Evolutionary conservation across 2,113 vertebrate genomes (phyloP).

Genomic region (Phylloscopus trochiloides): DNA sequence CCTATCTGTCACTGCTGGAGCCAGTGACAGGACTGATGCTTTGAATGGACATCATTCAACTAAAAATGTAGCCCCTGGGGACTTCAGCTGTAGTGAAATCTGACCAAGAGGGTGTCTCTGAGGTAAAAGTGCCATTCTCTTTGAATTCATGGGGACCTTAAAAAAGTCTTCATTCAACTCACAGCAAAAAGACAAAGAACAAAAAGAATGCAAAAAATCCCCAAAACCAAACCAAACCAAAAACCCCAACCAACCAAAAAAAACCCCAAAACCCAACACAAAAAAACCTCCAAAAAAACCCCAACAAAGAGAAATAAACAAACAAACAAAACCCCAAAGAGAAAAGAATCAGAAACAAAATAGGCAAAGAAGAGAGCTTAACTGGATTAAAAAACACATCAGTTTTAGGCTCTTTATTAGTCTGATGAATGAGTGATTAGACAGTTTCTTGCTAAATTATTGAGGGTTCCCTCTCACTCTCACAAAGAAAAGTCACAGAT

Average conservation of each 20-base stretch:
- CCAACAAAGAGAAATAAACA: neutral
- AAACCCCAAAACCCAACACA: neutral
- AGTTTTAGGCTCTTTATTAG: neutral
- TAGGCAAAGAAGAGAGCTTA: neutral
- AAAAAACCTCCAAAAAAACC: too few species aligned
- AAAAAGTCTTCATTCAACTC: neutral
- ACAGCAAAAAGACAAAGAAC: neutral
- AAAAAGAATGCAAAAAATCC: neutral
- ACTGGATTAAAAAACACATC: neutral
- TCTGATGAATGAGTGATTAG: neutral
- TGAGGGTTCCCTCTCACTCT: neutral
- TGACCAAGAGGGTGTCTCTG: neutral
- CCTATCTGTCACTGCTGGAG: neutral
- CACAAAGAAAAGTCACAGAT: neutral
- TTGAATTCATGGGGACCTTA: accelerated
- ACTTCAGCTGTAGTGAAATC: neutral
- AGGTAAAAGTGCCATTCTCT: neutral
- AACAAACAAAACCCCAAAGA: too few species aligned
- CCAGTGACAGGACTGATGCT: neutral
- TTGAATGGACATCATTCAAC: neutral
- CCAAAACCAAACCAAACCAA: too few species aligned
- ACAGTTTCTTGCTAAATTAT: neutral
- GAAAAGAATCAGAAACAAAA: neutral
- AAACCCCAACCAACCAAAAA: neutral
- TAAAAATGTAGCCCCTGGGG: neutral